phyloP scores from a whole-genome alignment of 2,113 vertebrate genomes.

The Psilopogon haemacephalus region DNA sequence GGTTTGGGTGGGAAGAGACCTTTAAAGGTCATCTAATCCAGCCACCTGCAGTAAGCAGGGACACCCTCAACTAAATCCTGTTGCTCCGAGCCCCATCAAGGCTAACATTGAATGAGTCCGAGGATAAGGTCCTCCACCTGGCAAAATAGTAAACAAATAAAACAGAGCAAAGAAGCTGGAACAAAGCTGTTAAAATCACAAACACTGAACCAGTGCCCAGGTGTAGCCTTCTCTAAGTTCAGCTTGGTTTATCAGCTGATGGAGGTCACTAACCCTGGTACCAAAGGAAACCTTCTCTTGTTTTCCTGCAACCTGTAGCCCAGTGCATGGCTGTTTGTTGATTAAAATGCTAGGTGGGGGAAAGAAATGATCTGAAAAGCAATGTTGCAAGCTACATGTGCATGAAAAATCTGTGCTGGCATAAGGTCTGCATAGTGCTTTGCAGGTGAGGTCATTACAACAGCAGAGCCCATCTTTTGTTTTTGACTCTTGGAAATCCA shows the following conservation, averaged over 20 bases:
- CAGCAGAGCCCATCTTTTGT: not conserved
- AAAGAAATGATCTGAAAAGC: not conserved
- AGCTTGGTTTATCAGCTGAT: not conserved
- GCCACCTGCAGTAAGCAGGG: too few species aligned
- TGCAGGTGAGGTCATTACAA: slow-evolving; percentile 2
- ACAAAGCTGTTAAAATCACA: not conserved
- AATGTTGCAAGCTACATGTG: not conserved
- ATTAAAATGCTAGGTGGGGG: not conserved
- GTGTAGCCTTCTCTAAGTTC: not conserved
- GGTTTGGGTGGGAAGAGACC: too few species aligned
- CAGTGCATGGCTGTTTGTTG: not conserved
- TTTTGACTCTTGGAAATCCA: not conserved
- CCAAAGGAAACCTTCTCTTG: not conserved
- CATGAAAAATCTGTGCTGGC: slow-evolving; percentile 25
- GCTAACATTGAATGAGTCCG: too few species aligned
- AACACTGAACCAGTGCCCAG: not conserved
- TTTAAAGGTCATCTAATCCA: too few species aligned
- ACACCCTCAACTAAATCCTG: too few species aligned
- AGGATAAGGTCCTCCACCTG: too few species aligned
- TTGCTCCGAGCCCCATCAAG: too few species aligned
- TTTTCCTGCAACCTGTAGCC: not conserved
- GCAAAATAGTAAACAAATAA: not conserved
- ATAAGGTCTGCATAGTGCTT: not conserved
- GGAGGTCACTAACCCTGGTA: not conserved
- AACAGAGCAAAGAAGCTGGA: not conserved